These are phyloP conservation scores for Plodia interpunctella DNA, from an alignment of 1,140 invertebrate species.

Conservation along the genomic window DNA sequence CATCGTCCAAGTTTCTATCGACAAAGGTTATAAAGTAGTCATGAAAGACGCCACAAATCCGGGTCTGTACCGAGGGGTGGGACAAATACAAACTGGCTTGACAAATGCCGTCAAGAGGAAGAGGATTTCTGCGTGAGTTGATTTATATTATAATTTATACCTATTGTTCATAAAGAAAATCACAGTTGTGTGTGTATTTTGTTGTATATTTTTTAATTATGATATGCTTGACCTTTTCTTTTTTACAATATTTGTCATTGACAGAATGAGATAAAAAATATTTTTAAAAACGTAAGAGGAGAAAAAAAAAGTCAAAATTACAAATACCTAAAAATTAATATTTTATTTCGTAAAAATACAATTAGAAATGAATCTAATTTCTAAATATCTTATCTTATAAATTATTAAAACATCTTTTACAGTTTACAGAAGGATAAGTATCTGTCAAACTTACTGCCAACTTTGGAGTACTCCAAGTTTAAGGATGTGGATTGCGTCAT, in stretches of 20 bases:
- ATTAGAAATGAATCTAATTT: too few relatives aligned
- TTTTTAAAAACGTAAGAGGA: too few relatives aligned
- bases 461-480: conserved; percentile 92
- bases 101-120: conserved; percentile 89
- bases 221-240: too few relatives aligned
- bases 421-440: conserved; percentile 89
- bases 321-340: too few relatives aligned
- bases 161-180: too few relatives aligned
- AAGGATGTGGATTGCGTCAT: conserved; percentile 96
- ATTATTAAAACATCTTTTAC: conserved; percentile 31
- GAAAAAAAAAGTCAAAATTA: too few relatives aligned
- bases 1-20: conserved; percentile 97
- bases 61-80: conserved; percentile 91
- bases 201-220: too few relatives aligned
- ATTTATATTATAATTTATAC: not conserved
- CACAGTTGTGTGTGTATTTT: too few relatives aligned
- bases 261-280: too few relatives aligned
- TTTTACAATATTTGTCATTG: too few relatives aligned
- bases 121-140: conserved; percentile 81
- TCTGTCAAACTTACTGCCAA: conserved; percentile 87
- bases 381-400: too few relatives aligned
- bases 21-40: conserved; percentile 94
- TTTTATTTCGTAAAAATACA: too few relatives aligned
- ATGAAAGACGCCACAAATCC: conserved; percentile 93
- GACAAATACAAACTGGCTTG: conserved; percentile 93